Conservation (phyloP, 1,140 invertebrate genomes). For the Coelopa frigida region DNA sequence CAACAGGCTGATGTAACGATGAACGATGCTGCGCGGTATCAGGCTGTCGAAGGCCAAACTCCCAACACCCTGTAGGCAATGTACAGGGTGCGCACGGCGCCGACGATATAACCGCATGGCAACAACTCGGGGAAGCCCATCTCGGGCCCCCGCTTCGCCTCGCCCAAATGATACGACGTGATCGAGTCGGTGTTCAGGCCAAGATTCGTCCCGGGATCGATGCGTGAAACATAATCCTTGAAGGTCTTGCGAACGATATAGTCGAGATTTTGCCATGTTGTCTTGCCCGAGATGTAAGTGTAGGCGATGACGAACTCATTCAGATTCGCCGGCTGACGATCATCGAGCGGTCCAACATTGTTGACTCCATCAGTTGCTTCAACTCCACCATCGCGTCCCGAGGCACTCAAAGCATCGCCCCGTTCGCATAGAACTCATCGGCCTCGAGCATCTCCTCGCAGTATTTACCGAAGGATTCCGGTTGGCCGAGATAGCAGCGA, state of each 20-base stretch:
- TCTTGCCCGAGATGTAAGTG: slow-evolving; percentile 84
- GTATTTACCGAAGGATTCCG: slow-evolving; percentile 68
- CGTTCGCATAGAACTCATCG: slow-evolving; percentile 45
- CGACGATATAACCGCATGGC: slow-evolving; percentile 89
- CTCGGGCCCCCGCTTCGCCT: slow-evolving; percentile 66
- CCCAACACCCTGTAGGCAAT: slow-evolving; percentile 84
- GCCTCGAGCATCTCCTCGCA: slow-evolving; percentile 56
- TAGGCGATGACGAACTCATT: slow-evolving; percentile 74
- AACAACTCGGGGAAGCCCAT: slow-evolving; percentile 76
- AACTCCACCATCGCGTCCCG: slow-evolving; percentile 37
- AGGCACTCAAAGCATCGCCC: slow-evolving; percentile 43
- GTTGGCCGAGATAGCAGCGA: slow-evolving; percentile 78
- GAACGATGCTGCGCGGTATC: slow-evolving; percentile 92
- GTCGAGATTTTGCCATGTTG: slow-evolving; percentile 91
- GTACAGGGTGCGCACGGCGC: slow-evolving; percentile 72
- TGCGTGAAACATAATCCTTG: slow-evolving; percentile 87
- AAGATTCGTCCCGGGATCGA: slow-evolving; percentile 87
- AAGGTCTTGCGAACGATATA: slow-evolving; percentile 84
- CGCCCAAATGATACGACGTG: slow-evolving; percentile 86
- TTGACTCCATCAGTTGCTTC: too few species aligned
- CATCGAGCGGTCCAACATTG: too few species aligned
- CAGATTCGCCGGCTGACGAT: slow-evolving; percentile 40
- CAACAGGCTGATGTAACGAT: slow-evolving; percentile 82
- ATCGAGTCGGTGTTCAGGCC: slow-evolving; percentile 85
- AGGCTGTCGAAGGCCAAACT: slow-evolving; percentile 92